Evolutionary conservation across 2,797 vertebrate genomes (phyloP), one percentile per base, ranked within the genome.

Genomic region (Hippocampus kuda): DNA sequence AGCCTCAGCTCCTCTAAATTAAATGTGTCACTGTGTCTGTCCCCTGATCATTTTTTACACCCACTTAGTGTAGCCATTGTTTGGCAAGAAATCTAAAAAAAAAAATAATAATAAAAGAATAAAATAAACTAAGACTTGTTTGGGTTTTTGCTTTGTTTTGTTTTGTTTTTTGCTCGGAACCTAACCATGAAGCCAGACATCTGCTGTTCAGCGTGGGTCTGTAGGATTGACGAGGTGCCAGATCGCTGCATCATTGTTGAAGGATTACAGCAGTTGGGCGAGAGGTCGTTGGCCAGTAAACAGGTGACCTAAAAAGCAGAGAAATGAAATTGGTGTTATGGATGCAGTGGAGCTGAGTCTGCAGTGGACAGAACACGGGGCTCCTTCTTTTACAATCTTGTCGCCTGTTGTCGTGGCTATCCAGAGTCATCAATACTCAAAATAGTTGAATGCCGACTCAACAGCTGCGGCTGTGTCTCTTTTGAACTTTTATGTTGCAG

Each of bases 231-330:
- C 70, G 71, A 80, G 80, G 77, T 62, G 67, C 78, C 77, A 81
- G 74, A 86, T 80, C 74, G 59, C 76, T 72, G 82, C 81, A 85
- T 87, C 81, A 79, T 83, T 84, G 85, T 84, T 62, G 66, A 71
- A 72, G 83, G 86, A 88, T 88, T 86, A 86, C 71, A 82, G 78
- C 74, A 65, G 71, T 5, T 48, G 77, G 85, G 82, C 79, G 75
- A 85, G 53, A 72, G 83, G 84, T 86, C 83, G 69, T 67, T 77
- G 78, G 79, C 75, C 77, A 73, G 81, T 72, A 85, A 85, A 81
- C 77, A 82, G 82, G 85, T 87, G 83, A 79, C 81, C 79, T 80
- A 79, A 78, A 85, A 85, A 82, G 72, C 74, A 81, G 75, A 82
- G 81, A 86, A 86, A 86, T 84, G 72, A 81, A 83, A 83, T 83